Conservation (phyloP, 2,113 vertebrate genomes). For the Semnornis frantzii region DNA sequence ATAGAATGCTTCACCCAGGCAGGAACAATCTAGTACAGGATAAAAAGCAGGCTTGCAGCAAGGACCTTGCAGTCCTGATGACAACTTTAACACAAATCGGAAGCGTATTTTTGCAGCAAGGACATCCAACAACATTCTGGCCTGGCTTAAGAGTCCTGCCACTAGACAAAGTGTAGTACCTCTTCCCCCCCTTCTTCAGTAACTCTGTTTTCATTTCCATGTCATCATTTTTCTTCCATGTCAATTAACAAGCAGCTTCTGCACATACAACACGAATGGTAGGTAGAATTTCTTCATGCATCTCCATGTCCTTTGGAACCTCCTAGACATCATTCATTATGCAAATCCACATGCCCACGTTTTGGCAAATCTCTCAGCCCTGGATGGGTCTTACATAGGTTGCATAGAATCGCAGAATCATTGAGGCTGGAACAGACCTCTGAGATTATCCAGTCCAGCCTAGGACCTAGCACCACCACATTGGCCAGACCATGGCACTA, state of each 20-base stretch:
- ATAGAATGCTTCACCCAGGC: background rate
- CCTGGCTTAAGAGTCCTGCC: background rate
- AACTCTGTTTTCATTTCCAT: background rate
- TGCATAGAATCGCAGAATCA: too few relatives aligned
- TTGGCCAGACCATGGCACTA: too few relatives aligned
- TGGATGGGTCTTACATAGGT: background rate
- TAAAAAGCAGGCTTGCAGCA: background rate
- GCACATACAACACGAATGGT: too few relatives aligned
- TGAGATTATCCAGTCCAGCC: too few relatives aligned
- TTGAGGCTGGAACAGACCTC: too few relatives aligned
- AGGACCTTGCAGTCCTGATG: background rate
- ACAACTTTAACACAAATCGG: background rate
- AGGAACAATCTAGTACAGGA: background rate
- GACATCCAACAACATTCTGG: background rate
- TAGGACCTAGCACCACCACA: too few relatives aligned
- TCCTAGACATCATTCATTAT: background rate
- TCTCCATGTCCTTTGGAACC: background rate
- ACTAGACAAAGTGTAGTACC: background rate
- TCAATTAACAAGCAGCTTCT: background rate
- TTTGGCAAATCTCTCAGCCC: background rate
- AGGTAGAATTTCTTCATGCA: background rate
- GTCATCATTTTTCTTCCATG: background rate
- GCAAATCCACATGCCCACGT: background rate
- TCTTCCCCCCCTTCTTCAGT: background rate
- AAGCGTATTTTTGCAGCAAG: background rate